Conservation (phyloP, 2,113 vertebrate species). For the Ceratotherium simum region DNA sequence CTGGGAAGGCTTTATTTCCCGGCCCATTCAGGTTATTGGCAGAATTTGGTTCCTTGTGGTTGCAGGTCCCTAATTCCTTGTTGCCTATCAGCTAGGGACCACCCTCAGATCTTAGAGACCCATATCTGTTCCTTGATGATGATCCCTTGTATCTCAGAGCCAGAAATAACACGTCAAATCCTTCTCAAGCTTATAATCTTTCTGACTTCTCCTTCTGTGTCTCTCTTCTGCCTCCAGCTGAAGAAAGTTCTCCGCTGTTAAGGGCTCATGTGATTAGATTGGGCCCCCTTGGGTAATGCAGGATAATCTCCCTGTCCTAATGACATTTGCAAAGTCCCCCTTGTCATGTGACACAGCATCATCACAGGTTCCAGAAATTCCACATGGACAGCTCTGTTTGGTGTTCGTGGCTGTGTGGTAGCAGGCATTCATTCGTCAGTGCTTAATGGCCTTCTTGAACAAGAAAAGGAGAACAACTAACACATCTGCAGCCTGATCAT, state of each 20-base stretch:
- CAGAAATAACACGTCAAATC: not conserved
- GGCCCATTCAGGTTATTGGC: not conserved
- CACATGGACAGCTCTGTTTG: not conserved
- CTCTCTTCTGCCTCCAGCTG: not conserved
- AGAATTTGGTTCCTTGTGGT: not conserved
- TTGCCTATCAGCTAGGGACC: not conserved
- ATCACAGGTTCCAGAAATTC: not conserved
- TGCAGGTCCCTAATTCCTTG: not conserved
- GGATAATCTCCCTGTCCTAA: too few species aligned
- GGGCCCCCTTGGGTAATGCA: not conserved
- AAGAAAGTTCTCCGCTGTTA: not conserved
- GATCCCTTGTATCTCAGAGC: not conserved
- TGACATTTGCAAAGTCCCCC: not conserved
- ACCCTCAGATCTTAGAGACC: not conserved
- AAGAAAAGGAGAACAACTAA: not conserved
- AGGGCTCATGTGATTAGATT: not conserved
- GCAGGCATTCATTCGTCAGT: not conserved
- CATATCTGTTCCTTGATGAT: not conserved
- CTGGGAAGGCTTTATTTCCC: not conserved
- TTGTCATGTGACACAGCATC: not conserved
- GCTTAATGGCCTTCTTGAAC: not conserved
- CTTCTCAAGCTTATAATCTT: not conserved
- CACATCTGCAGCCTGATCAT: not conserved
- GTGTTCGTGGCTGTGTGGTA: not conserved
- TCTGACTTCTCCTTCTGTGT: not conserved